Evolutionary conservation across 1,140 invertebrate genomes (phyloP).

Genomic region (Danaus melanippus): DNA sequence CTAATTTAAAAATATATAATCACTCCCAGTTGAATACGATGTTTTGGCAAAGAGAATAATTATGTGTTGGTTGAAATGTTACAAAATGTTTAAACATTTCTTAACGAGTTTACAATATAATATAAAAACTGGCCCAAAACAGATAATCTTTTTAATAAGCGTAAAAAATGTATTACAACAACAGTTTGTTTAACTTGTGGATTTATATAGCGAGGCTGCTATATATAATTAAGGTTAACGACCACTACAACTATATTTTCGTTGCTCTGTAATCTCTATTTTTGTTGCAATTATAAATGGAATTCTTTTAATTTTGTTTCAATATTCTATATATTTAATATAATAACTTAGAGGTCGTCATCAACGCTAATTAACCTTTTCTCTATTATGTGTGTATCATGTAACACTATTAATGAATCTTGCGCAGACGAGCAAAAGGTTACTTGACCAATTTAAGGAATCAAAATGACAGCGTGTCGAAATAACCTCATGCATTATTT

Average conservation of each 20-base stretch:
- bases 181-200: constrained; percentile 10
- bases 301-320: constrained; percentile 2
- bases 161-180: constrained; percentile 8
- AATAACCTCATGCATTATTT: constrained; percentile 12
- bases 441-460: constrained; percentile 40
- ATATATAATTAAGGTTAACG: constrained; percentile 23
- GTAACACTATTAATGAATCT: constrained; percentile 16
- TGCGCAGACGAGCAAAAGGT: constrained; percentile 34
- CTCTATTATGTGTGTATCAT: constrained; percentile 8
- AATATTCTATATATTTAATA: not conserved
- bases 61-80: no score
- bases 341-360: not conserved
- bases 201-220: constrained; percentile 14
- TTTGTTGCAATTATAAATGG: constrained; percentile 1
- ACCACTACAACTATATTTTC: constrained; percentile 16
- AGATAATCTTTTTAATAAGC: no score
- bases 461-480: constrained; percentile 24
- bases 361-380: constrained; percentile 8
- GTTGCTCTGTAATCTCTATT: constrained; percentile 8
- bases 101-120: no score
- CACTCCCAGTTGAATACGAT: no score
- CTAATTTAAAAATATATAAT: no score
- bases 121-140: no score
- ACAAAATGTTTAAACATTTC: no score
- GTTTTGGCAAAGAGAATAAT: no score